Conservation (phyloP, 1,140 invertebrate genomes). For the Hirudo medicinalis region DNA sequence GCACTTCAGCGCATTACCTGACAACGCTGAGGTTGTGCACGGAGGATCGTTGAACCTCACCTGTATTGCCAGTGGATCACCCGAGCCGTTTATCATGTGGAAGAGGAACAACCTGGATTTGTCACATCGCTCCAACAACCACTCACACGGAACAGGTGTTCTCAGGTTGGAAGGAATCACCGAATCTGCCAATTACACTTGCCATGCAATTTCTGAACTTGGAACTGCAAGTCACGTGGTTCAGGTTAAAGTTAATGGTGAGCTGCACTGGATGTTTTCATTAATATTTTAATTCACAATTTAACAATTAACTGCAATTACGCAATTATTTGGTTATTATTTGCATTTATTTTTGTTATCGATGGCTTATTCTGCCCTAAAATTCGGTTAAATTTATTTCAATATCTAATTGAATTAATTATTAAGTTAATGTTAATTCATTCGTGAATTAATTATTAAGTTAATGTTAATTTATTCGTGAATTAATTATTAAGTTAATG, state of each 20-base stretch:
- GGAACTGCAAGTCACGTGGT: conserved; percentile 75
- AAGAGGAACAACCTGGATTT: conserved; percentile 69
- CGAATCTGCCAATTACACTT: conserved; percentile 89
- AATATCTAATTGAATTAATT: neutral
- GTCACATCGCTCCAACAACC: conserved; percentile 52
- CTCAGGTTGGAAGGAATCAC: conserved; percentile 69
- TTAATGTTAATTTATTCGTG: neutral
- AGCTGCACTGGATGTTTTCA: conserved; percentile 35
- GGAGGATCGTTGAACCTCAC: conserved; percentile 79
- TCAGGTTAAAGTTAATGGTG: conserved; percentile 85
- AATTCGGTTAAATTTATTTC: neutral
- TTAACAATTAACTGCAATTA: no score
- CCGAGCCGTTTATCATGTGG: conserved; percentile 95
- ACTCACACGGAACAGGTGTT: conserved; percentile 56
- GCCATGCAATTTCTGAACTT: conserved; percentile 80
- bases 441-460: neutral
- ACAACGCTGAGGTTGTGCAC: conserved; percentile 72
- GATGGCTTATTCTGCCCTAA: no score
- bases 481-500: neutral
- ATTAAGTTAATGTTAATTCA: neutral
- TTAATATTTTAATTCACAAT: no score
- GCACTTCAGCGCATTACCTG: conserved; percentile 79
- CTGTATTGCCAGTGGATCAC: conserved; percentile 88
- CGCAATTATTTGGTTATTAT: no score
- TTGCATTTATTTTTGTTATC: no score